Base-by-base conservation (phyloP, 2,797 vertebrate species). In the Melanotaenia parkinsoni region DNA sequence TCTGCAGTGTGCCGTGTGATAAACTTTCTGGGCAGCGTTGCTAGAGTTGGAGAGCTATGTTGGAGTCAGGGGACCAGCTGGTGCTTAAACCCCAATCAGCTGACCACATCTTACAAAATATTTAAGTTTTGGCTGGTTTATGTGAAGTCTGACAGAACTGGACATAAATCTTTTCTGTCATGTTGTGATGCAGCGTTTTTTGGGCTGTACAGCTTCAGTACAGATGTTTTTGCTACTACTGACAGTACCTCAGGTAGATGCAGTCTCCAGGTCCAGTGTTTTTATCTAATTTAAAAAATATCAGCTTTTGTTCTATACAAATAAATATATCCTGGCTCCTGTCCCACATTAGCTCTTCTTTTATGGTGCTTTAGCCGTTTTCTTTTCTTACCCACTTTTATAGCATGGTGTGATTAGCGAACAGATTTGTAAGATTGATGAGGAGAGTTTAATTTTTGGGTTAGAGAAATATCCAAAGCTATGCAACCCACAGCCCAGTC, bases 1-100 rank as follows among this genome's bases (percentile, higher is more conserved):
- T 43, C 56, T 24, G 50, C 10, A 53, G 24, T 56, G 4, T 28
- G 12, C 24, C 18, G 26, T 30, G 26, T 30, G 2, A 16, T 12
- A 24, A 2, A 30, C 38, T 85, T 87, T 92, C 80, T 85, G 73
- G 75, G 67, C 72, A 78, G 63, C 68, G 67, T 80, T 73, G 66
- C 60, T 78, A 58, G 50, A 78, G 70, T 58, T 61, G 70, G 67
- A 76, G 83, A 70, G 65, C 58, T 35, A 62, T 53, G 71, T 72
- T 68, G 73, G 83, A 80, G 72, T 80, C 66, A 72, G 77, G 33
- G 76, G 68, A 72, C 67, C 74, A 1, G 4, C 78, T 70, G 72
- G 67, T 72, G 84, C 72, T 11, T 63, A 67, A 72, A 62, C 35
- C 58, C 56, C 60, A 28, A 30, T 6, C 53, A 14, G 3, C 26